Percentiles rank a stretch among this genome's conserved stretches.
Evolutionary conservation across 2,888 invertebrate species (phyloP).

Genomic region (Aradus depressus): DNA sequence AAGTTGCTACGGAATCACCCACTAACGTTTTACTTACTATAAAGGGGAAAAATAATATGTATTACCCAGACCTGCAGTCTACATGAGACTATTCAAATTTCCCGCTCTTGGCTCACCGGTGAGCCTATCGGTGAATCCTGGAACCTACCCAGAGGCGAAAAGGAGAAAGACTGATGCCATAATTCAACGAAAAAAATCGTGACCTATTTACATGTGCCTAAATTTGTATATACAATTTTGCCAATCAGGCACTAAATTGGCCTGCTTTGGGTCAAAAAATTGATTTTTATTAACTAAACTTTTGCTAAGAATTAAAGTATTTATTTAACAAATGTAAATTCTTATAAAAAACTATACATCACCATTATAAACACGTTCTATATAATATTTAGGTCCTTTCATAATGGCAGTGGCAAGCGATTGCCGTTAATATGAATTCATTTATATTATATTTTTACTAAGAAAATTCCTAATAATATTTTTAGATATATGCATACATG

Average conservation of each 20-base stretch:
- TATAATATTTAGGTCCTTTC: constrained; percentile 27
- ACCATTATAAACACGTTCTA: constrained; percentile 22
- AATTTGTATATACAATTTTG: constrained; percentile 20
- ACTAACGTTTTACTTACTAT: too few species aligned
- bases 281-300: constrained; percentile 8
- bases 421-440: constrained; percentile 21
- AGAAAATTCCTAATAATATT: constrained; percentile 12
- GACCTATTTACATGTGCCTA: constrained; percentile 25
- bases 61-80: too few species aligned
- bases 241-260: constrained; percentile 22
- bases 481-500: constrained; percentile 18
- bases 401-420: constrained; percentile 29
- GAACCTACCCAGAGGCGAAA: too few species aligned
- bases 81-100: too few species aligned
- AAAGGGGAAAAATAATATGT: too few species aligned
- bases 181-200: constrained; percentile 26
- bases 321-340: constrained; percentile 20
- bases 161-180: constrained; percentile 29
- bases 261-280: constrained; percentile 15
- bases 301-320: constrained; percentile 14
- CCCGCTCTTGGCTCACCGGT: too few species aligned
- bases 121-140: background rate
- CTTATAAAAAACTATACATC: constrained; percentile 27
- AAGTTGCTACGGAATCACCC: too few species aligned
- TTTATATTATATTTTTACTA: constrained; percentile 10